phyloP scores from a whole-genome alignment of 1,140 invertebrate genomes.

The Drosophila pseudoananassae region DNA sequence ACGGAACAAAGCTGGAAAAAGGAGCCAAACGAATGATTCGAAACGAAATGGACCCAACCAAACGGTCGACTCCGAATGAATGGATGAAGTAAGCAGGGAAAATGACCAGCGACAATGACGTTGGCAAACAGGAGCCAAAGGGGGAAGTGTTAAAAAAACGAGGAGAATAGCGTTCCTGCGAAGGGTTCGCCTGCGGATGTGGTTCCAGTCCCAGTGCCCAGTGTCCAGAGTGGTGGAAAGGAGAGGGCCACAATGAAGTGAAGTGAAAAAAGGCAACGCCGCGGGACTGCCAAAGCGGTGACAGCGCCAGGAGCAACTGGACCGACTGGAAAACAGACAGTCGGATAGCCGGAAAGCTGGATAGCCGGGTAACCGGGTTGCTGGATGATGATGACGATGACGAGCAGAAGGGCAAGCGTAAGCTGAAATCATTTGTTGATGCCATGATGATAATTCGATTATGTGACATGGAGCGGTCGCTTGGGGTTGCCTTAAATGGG shows the following conservation, averaged over 20 bases:
- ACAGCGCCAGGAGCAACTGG: conserved; percentile 41
- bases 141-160: conserved; percentile 33
- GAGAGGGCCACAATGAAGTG: conserved; percentile 37
- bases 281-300: conserved; percentile 43
- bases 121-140: conserved; percentile 54
- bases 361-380: conserved; percentile 1
- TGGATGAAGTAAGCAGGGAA: conserved; percentile 63
- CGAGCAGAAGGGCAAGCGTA: conserved; percentile 37
- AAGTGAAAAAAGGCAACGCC: conserved; percentile 71
- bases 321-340: conserved; percentile 3
- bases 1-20: conserved; percentile 48
- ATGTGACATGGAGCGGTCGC: conserved; percentile 53
- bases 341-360: neutral
- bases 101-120: conserved; percentile 79
- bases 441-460: conserved; percentile 82
- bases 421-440: conserved; percentile 81
- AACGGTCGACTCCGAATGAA: conserved; percentile 25
- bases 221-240: too few species aligned
- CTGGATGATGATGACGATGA: neutral
- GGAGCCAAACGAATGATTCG: conserved; percentile 37
- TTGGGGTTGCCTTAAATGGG: conserved; percentile 15
- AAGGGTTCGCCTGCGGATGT: conserved; percentile 47
- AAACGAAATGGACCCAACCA: conserved; percentile 15
- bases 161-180: conserved; percentile 27
- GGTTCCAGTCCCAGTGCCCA: neutral